phyloP scores from a whole-genome alignment of 64 coral and sea anemone genomes.

The Trachythela sp. region DNA sequence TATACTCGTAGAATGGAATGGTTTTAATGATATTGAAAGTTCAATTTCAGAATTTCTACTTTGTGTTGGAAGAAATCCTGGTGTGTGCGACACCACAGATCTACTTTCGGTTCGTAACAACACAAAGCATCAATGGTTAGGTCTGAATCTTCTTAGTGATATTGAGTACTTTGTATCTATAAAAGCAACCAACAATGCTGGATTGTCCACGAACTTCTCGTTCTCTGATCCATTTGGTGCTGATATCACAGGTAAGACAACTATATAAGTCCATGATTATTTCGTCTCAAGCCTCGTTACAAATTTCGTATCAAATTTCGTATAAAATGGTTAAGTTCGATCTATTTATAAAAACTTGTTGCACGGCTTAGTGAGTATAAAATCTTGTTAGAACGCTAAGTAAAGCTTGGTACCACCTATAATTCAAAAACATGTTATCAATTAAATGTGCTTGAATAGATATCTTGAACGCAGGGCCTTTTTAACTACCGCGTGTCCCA shows the following conservation, averaged over 20 bases:
- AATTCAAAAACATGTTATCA: no score
- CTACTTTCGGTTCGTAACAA: conserved; percentile 34
- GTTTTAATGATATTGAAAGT: conserved; percentile 70
- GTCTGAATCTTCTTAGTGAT: not conserved
- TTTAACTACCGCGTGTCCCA: no score
- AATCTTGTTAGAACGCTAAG: no score
- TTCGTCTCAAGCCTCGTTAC: no score
- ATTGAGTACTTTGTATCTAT: conserved; percentile 29
- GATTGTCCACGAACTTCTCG: conserved; percentile 37
- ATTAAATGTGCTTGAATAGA: no score
- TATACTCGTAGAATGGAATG: conserved; percentile 59
- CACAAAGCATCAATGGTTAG: not conserved
- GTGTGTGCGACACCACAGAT: conserved; percentile 46
- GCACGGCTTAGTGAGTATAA: no score
- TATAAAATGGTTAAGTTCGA: no score
- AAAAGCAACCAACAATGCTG: conserved; percentile 32
- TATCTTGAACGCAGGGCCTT: no score
- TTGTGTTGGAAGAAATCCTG: conserved; percentile 61
- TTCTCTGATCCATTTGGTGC: conserved; percentile 67
- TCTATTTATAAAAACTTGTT: no score
- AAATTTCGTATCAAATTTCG: no score
- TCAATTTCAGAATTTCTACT: conserved; percentile 51
- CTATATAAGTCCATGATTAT: no score
- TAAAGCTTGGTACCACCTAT: no score
- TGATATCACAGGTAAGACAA: conserved; percentile 82